phyloP scores from a whole-genome alignment of 2,113 vertebrate genomes.

The Etheostoma cragini region DNA sequence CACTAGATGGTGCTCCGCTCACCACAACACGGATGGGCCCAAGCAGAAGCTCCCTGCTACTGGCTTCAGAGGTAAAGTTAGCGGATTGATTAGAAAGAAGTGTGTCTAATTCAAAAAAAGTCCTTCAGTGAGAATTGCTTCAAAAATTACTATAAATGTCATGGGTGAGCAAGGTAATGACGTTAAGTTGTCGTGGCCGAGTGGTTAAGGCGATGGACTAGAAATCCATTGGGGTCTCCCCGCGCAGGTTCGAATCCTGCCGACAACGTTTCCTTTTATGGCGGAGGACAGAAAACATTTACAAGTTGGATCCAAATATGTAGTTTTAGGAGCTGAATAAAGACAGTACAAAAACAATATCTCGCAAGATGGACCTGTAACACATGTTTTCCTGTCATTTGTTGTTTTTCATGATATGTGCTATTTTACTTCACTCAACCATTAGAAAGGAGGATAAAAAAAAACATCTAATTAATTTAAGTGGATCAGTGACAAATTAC shows the following conservation, averaged over 20 bases:
- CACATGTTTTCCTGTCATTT: background rate
- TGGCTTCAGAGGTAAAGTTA: background rate
- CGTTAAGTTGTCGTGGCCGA: constrained; percentile 79
- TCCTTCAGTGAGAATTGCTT: no score
- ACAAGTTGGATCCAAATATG: no score
- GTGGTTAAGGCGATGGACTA: constrained; percentile 92
- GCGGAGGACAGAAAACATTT: no score
- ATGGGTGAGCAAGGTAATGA: rapidly evolving
- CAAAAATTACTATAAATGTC: no score
- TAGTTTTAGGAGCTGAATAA: no score
- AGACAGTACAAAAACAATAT: no score
- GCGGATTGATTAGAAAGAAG: no score
- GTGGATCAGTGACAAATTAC: background rate
- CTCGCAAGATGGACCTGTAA: no score
- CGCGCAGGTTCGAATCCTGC: constrained; percentile 97
- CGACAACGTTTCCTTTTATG: constrained; percentile 79
- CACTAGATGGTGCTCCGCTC: constrained; percentile 40
- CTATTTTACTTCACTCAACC: no score
- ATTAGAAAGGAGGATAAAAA: no score
- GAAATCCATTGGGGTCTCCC: constrained; percentile 95
- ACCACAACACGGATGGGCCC: background rate
- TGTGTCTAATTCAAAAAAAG: no score
- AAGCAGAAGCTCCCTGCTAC: rapidly evolving
- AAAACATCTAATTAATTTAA: no score
- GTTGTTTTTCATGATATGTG: background rate